Percentiles rank a stretch among this genome's conserved stretches.
Conservation (phyloP, 2,113 vertebrate genomes). For the Jaculus jaculus region DNA sequence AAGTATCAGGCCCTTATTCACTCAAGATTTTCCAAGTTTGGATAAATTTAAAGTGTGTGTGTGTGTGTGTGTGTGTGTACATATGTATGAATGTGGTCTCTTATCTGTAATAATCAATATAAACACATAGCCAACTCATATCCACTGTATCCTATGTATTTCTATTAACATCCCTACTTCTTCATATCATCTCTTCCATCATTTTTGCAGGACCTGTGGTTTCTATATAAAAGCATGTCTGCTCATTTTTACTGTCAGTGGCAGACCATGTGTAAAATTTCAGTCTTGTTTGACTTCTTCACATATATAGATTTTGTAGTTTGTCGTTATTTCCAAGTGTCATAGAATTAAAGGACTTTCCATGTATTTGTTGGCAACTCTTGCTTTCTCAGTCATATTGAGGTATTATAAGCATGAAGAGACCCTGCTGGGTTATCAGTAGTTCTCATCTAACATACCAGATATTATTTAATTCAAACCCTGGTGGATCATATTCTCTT, state of each 20-base stretch:
- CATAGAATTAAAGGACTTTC: constrained; percentile 67
- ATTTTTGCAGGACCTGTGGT: constrained; percentile 33
- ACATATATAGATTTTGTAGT: constrained; percentile 57
- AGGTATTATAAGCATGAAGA: constrained; percentile 69
- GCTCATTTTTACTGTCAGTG: constrained; percentile 68
- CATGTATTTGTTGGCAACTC: constrained; percentile 76
- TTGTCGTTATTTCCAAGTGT: constrained; percentile 59
- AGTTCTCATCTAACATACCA: constrained; percentile 70
- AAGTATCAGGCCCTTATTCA: background rate
- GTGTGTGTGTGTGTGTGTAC: background rate
- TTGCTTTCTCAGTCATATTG: constrained; percentile 61
- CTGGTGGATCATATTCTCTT: constrained; percentile 44
- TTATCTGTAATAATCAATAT: background rate
- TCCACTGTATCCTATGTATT: background rate
- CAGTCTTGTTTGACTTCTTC: constrained; percentile 62
- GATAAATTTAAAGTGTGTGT: background rate
- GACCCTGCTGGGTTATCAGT: constrained; percentile 69
- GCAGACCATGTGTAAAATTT: constrained; percentile 53
- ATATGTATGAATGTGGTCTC: accelerated
- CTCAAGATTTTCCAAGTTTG: background rate
- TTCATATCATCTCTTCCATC: background rate
- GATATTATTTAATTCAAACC: constrained; percentile 56
- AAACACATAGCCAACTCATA: background rate
- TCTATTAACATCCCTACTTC: constrained; percentile 30
- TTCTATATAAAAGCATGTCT: background rate